Evolutionary conservation across 2,797 vertebrate species (phyloP).

Genomic region (Smutsia gigantea): DNA sequence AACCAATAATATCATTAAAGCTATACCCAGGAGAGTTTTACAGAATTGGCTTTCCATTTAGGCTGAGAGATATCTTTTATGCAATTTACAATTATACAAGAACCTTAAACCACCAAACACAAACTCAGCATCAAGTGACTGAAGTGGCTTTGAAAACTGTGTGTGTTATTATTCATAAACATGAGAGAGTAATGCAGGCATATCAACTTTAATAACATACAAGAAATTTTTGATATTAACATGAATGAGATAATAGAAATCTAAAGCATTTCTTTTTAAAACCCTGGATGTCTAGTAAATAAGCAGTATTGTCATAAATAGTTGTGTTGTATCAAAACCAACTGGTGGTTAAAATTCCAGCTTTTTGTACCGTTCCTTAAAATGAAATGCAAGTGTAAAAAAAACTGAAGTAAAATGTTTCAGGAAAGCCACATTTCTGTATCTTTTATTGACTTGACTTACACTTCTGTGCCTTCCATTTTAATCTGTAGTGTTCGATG

Average conservation of each 20-base stretch:
- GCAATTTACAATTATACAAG: background rate
- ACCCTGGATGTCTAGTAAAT: background rate
- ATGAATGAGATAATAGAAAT: background rate
- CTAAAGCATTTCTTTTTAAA: slow-evolving; percentile 22
- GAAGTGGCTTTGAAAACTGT: background rate
- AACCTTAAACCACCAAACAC: background rate
- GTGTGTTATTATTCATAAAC: background rate
- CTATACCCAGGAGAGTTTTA: background rate
- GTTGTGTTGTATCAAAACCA: background rate
- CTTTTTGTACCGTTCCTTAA: background rate
- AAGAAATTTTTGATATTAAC: slow-evolving; percentile 15
- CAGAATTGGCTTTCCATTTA: background rate
- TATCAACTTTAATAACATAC: background rate
- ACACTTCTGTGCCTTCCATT: background rate
- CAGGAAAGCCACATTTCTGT: background rate
- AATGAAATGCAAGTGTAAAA: background rate
- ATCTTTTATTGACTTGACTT: background rate
- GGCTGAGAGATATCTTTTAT: background rate
- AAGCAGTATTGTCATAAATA: background rate
- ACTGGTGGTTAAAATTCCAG: slow-evolving; percentile 23
- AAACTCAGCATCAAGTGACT: background rate
- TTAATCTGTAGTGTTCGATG: background rate
- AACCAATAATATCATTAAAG: background rate
- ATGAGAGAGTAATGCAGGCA: background rate
- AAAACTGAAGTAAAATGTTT: background rate